Percentiles rank a stretch among this genome's conserved stretches.
Evolutionary conservation across 2,797 vertebrate genomes (phyloP).

Genomic region (Phataginus tricuspis): DNA sequence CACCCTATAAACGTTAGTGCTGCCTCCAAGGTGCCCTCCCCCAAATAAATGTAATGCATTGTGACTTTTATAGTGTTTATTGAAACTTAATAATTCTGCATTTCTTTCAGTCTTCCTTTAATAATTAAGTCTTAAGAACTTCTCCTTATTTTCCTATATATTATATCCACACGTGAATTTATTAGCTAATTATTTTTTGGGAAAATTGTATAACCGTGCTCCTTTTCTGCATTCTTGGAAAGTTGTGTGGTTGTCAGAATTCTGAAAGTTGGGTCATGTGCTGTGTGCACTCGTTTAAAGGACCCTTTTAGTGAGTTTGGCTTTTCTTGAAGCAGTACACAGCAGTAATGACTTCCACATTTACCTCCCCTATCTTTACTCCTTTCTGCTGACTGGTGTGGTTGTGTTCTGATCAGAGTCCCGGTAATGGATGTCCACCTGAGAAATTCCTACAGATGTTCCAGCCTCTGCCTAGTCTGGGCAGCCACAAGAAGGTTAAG

Average conservation of each 20-base stretch:
- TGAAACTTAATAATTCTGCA: not conserved
- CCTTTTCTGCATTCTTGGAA: slow-evolving; percentile 20
- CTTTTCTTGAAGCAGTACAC: not conserved
- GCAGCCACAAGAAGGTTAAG: not conserved
- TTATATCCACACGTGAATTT: not conserved
- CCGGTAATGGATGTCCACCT: not conserved
- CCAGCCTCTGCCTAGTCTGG: not conserved
- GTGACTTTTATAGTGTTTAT: not conserved
- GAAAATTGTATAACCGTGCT: slow-evolving; percentile 2
- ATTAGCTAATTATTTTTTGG: not conserved
- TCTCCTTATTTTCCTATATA: not conserved
- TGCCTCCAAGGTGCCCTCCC: not conserved
- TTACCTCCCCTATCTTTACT: not conserved
- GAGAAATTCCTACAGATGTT: not conserved
- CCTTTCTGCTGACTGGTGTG: not conserved
- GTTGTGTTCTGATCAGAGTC: slow-evolving; percentile 48
- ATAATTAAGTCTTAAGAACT: not conserved
- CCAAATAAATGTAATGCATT: not conserved
- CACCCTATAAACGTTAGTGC: not conserved
- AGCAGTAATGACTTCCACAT: not conserved
- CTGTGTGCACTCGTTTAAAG: not conserved
- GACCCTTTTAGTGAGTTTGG: not conserved
- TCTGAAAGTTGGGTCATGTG: not conserved
- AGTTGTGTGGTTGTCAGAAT: not conserved
- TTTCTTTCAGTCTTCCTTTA: not conserved